phyloP scores from a whole-genome alignment of 2,113 vertebrate genomes.

The Indri indri region DNA sequence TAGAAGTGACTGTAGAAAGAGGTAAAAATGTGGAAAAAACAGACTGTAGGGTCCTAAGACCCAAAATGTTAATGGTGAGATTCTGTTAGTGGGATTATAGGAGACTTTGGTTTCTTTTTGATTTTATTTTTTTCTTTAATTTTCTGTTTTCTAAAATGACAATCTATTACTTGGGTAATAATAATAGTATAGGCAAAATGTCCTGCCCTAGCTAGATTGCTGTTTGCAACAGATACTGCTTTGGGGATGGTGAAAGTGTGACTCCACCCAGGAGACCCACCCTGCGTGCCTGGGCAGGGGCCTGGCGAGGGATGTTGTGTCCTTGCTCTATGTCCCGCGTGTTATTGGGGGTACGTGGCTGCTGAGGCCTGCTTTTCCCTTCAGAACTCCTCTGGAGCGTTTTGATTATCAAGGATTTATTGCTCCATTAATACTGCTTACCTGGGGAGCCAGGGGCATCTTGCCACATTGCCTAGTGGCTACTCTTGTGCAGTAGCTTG shows the following conservation, averaged over 20 bases:
- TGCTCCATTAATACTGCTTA: background rate
- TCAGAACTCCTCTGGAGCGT: background rate
- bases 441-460: background rate
- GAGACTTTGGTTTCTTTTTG: background rate
- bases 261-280: background rate
- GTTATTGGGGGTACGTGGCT: background rate
- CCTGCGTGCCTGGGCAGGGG: background rate
- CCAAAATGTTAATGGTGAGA: background rate
- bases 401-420: constrained; percentile 1
- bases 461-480: background rate
- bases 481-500: background rate
- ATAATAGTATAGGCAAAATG: background rate
- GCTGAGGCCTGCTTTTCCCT: background rate
- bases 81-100: background rate
- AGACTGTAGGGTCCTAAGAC: too few relatives aligned
- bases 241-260: background rate
- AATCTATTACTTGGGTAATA: background rate
- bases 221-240: background rate
- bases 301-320: background rate
- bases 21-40: background rate
- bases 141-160: background rate
- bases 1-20: background rate
- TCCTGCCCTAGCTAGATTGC: background rate
- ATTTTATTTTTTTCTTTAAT: background rate
- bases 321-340: background rate